phyloP scores from a whole-genome alignment of 1,140 invertebrate species.

The Papilio xuthus region DNA sequence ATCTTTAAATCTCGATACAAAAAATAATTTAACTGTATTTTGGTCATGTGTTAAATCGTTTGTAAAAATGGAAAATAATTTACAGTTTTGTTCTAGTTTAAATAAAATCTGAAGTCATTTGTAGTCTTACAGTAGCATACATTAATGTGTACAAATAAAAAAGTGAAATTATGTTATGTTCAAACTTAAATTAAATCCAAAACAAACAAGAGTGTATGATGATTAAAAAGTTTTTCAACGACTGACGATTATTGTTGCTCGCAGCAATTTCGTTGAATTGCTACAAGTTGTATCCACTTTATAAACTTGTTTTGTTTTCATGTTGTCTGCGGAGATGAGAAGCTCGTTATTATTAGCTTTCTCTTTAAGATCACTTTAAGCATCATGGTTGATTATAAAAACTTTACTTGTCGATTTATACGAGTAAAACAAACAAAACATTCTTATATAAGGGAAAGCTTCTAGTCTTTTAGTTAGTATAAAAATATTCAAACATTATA shows the following conservation, averaged over 20 bases:
- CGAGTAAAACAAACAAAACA: neutral
- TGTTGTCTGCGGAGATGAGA: neutral
- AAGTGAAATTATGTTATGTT: neutral
- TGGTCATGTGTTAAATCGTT: too few relatives aligned
- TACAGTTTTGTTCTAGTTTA: too few relatives aligned
- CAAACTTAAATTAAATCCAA: slow-evolving; percentile 5
- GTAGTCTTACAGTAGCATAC: neutral
- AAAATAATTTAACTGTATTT: too few relatives aligned
- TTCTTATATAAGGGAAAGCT: neutral
- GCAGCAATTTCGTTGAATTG: neutral
- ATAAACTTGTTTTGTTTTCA: slow-evolving; percentile 10
- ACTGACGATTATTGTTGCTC: neutral
- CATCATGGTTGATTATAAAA: too few relatives aligned
- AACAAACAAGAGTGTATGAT: neutral
- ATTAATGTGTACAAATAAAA: neutral
- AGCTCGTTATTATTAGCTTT: neutral
- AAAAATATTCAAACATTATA: too few relatives aligned
- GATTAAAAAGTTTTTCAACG: neutral
- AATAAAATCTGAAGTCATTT: too few relatives aligned
- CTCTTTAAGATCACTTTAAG: neutral
- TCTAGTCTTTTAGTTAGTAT: too few relatives aligned
- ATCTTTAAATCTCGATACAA: too few relatives aligned
- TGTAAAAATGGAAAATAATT: too few relatives aligned
- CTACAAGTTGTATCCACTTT: neutral
- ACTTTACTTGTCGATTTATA: too few relatives aligned